Evolutionary conservation across 2,888 invertebrate genomes (phyloP).

Genomic region (Drosophila kuntzei): DNA sequence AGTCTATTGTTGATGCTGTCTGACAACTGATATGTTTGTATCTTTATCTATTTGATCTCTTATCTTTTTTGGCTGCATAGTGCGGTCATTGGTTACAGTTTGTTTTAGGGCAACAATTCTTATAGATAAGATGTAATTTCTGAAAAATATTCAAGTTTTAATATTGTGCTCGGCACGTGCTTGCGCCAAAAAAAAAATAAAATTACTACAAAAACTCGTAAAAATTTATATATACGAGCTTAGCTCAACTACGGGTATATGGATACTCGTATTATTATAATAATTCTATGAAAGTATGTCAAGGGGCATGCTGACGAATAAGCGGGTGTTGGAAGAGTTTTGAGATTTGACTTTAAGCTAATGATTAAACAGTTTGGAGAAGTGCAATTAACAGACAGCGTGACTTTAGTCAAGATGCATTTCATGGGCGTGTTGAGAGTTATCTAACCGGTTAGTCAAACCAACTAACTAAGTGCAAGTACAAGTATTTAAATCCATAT

Average conservation of each 20-base stretch:
- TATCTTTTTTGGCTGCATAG: slow-evolving; percentile 49
- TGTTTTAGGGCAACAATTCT: slow-evolving; percentile 2
- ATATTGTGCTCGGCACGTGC: slow-evolving; percentile 22
- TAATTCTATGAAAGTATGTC: slow-evolving; percentile 29
- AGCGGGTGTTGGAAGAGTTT: slow-evolving; percentile 23
- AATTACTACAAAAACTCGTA: slow-evolving; percentile 5
- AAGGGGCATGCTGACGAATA: slow-evolving; percentile 15
- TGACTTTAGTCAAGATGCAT: slow-evolving; percentile 43
- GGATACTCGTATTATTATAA: slow-evolving; percentile 2
- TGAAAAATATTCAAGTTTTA: not conserved
- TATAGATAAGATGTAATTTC: slow-evolving; percentile 19
- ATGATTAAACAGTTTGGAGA: slow-evolving; percentile 18
- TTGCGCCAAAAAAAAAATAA: not conserved
- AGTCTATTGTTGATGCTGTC: slow-evolving; percentile 32
- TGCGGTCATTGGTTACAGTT: slow-evolving; percentile 19
- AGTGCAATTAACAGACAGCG: slow-evolving; percentile 33
- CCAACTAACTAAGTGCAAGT: slow-evolving; percentile 11
- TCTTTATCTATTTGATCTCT: slow-evolving; percentile 13
- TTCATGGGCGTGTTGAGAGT: slow-evolving; percentile 7
- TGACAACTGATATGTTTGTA: slow-evolving; percentile 1
- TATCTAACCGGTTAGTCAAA: slow-evolving; percentile 46
- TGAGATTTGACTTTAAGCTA: not conserved
- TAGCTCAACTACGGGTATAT: slow-evolving; percentile 1
- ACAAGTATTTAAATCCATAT: slow-evolving; percentile 28
- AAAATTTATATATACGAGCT: slow-evolving; percentile 9